Evolutionary conservation across 2,797 vertebrate genomes (phyloP), one percentile per base, ranked within the genome.

Genomic region (Channa striata): DNA sequence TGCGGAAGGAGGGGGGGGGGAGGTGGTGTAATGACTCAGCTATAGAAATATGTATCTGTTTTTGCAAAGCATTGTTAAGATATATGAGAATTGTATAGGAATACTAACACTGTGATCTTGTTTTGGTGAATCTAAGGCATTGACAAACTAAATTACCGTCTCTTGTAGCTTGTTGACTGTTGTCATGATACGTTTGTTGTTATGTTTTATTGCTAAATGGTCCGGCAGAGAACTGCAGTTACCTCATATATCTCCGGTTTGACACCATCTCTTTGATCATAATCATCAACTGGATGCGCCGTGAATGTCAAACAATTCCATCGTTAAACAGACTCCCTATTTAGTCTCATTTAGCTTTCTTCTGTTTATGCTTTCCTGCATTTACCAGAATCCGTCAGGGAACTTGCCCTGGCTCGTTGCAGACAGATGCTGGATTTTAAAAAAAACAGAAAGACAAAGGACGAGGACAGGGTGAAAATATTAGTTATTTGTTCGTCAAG

Each of bases 1-100:
- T 70, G 59, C 56, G 57, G 58, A 12, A 67, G 36, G 16, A 21
- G 19, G 42, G 37, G 4, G 25, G 25, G 25, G 25, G 25, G 2
- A 6, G 25, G 25, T 30, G 25, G 25, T 53, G 56, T 34, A 40
- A 63, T 66, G 50, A 72, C 58, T 74, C 68, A 59, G 52, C 50
- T 54, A n/a, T n/a, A 59, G 25, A 57, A 16, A 23, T 23, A 6
- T 11, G 5, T 16, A 19, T 70, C 36, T 47, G 42, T 74, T 34
- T 63, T 33, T 68, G 36, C 13, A 52, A 44, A 44, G 43, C 34
- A 12, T 25, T 47, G 34, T 36, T 16, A 34, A 53, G 21, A 51
- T 19, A 4, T 19, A 9, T 39, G 51, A 62, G 37, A 17, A 37
- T 36, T 19, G 2, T 14, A 7, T 39, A 62, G 44, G 16, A 42